Evolutionary conservation across 1,140 invertebrate species (phyloP).

Genomic region (Nylanderia fulva): DNA sequence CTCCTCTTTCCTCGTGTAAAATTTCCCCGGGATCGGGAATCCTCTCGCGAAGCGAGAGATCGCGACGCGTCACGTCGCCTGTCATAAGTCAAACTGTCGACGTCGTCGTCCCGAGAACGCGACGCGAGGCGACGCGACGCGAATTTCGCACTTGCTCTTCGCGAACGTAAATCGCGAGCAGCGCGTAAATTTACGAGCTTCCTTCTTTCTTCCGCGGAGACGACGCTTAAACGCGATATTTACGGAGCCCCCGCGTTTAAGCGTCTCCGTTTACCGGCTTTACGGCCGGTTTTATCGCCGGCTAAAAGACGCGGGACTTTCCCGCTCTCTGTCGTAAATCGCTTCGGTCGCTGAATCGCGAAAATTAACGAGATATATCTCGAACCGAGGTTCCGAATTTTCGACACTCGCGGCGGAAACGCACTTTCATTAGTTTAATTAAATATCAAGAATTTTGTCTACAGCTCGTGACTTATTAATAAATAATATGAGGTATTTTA

Average conservation of each 20-base stretch:
- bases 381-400: no score
- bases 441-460: no score
- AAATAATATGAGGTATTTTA: no score
- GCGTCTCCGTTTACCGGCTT: background rate
- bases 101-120: background rate
- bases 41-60: no score
- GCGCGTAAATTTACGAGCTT: background rate
- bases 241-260: background rate
- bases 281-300: constrained; percentile 11
- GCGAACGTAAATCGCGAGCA: background rate
- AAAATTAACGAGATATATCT: constrained; percentile 48
- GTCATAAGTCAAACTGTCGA: constrained; percentile 4
- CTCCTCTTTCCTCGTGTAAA: background rate
- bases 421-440: no score
- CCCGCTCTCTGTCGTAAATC: constrained; percentile 27
- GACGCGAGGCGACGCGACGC: background rate
- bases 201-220: background rate
- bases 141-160: background rate
- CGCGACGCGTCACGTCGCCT: background rate
- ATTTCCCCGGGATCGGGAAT: background rate
- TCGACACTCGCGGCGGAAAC: no score
- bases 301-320: constrained; percentile 7
- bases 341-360: background rate
- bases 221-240: constrained; percentile 13
- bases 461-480: no score